A percentile compares a stretch with the other conserved stretches of the same genome.
phyloP scores from a whole-genome alignment of 2,888 invertebrate species.

The Tridacna gigas region DNA sequence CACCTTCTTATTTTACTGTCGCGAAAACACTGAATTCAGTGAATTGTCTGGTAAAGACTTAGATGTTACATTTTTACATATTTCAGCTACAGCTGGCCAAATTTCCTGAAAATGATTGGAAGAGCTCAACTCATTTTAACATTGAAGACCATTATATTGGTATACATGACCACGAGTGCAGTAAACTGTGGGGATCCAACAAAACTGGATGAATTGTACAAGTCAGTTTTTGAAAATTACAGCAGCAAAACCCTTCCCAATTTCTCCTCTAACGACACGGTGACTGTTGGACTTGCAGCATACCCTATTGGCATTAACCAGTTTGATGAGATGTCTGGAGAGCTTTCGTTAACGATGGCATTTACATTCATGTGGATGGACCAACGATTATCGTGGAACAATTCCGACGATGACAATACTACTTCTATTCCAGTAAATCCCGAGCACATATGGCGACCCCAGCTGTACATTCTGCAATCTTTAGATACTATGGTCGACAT shows the following conservation, averaged over 20 bases:
- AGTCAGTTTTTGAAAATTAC: conserved; percentile 24
- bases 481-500: conserved; percentile 18
- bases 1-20: too few relatives aligned
- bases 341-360: conserved; percentile 22
- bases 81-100: too few relatives aligned
- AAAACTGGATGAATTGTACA: conserved; percentile 4
- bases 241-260: conserved; percentile 30
- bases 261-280: not conserved
- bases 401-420: conserved; percentile 7
- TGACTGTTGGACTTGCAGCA: conserved; percentile 3
- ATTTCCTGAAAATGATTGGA: too few relatives aligned
- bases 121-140: too few relatives aligned
- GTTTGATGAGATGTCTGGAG: conserved; percentile 55
- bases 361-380: conserved; percentile 35
- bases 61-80: too few relatives aligned
- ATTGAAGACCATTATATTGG: too few relatives aligned
- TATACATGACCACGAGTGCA: too few relatives aligned
- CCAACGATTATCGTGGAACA: conserved; percentile 43
- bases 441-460: conserved; percentile 48
- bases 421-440: conserved; percentile 17
- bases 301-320: conserved; percentile 33
- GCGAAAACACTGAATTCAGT: too few relatives aligned
- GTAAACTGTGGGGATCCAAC: not conserved
- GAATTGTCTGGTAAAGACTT: too few relatives aligned
- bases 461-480: conserved; percentile 30